Evolutionary conservation across 2,888 invertebrate species (phyloP).

Genomic region (Andrena marginata): DNA sequence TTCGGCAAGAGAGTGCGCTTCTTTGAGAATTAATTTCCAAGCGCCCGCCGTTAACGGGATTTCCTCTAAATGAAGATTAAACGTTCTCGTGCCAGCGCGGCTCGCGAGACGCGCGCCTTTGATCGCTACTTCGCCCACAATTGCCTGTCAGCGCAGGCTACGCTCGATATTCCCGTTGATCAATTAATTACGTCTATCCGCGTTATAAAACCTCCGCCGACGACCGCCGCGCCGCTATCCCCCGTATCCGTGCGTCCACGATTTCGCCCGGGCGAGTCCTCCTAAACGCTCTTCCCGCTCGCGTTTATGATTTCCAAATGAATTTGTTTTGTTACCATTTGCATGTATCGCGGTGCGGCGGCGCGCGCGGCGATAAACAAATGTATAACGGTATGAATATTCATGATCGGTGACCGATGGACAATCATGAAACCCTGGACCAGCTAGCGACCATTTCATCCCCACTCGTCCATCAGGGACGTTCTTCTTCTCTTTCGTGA

Average conservation of each 20-base stretch:
- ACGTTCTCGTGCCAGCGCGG: slow-evolving; percentile 26
- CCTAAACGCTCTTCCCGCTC: background rate
- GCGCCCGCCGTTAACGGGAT: slow-evolving; percentile 15
- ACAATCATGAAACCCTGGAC: slow-evolving; percentile 67
- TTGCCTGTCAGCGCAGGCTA: slow-evolving; percentile 41
- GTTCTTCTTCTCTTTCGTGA: background rate
- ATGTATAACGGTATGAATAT: slow-evolving; percentile 63
- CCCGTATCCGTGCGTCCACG: too few species aligned
- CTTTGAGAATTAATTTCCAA: slow-evolving; percentile 37
- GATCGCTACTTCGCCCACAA: slow-evolving; percentile 51
- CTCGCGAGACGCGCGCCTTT: slow-evolving; percentile 37
- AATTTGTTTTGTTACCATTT: slow-evolving; percentile 65
- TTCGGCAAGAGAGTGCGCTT: background rate
- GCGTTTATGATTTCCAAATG: slow-evolving; percentile 55
- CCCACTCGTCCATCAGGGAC: slow-evolving; percentile 16
- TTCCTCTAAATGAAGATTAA: slow-evolving; percentile 43
- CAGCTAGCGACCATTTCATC: slow-evolving; percentile 22
- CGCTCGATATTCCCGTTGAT: slow-evolving; percentile 28
- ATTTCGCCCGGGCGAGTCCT: background rate
- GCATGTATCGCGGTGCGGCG: slow-evolving; percentile 57
- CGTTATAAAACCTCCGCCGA: slow-evolving; percentile 16
- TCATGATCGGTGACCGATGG: slow-evolving; percentile 56
- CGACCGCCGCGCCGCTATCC: too few species aligned
- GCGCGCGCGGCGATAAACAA: slow-evolving; percentile 54
- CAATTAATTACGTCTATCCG: slow-evolving; percentile 43